Base-by-base conservation (phyloP, 2,888 invertebrate species). In the Chloromyia formosa region DNA sequence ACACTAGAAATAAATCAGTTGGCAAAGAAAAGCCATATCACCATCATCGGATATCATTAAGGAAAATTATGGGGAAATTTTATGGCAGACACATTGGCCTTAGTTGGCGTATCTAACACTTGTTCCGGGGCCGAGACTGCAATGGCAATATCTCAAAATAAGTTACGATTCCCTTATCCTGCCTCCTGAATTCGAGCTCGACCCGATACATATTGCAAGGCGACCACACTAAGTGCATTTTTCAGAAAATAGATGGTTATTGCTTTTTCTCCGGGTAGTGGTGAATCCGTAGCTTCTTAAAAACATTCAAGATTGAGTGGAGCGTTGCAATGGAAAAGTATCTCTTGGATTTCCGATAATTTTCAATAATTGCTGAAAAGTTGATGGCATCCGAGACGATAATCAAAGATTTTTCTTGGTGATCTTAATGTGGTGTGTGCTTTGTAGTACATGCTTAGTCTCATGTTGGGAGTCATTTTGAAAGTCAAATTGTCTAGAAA, bases 41-140 rank as follows among this genome's bases (percentile, higher is more conserved):
- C 56, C 58, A 56, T 71, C 71, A 71, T 58, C 71, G 71, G 71
- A 71, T 71, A 71, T 71, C 71, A 71, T 71, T 71, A 71, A 71
- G 56, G 20, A 58, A 71, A 71, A 71, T 71, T 71, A 71, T 71
- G 71, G 58, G 22, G 20, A 71, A 58, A 58, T 71, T 58, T 71
- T 71, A 71, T 71, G 20, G 71, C 58, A 40, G 40, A 71, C 40
- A 58, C 71, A 71, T 71, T 71, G 56, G 56, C 58, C 56, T 20
- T 5, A 56, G 18, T 58, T 69, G 45, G 23, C n/a, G 18, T 53
- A 53, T 58, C 56, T 40, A 12, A 58, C 54, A 71, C 66, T 71
- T 66, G 49, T 66, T 66, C 66, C 66, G 66, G 66, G 66, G 66
- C 49, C 23, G 66, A 22, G 23, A 45, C 49, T 5, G 14, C 20